Evolutionary conservation across 2,113 vertebrate genomes (phyloP), one percentile per base, ranked within the genome.

Genomic region (Pterocles gutturalis): DNA sequence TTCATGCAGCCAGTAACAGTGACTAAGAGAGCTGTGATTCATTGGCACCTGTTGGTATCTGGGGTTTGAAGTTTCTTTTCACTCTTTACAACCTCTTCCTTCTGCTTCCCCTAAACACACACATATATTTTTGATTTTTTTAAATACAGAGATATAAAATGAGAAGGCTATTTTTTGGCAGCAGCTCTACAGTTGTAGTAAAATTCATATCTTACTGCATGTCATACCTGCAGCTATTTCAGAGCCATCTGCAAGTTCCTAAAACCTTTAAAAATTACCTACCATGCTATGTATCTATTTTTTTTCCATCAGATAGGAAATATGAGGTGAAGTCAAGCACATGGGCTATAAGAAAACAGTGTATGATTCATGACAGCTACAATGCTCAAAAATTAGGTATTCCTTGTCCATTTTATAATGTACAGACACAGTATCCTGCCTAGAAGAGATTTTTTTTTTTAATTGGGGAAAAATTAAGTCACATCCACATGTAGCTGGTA

Each of bases 1-100:
- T 97, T 95, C 73, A 84, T 53, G 58, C 83, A 85, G 83, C 36
- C 86, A 91, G 70, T 64, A 72, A 33, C 11, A 46, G 86, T 93
- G 84, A 96, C 93, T 96, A 95, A 91, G 80, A 89, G 53, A 93
- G 54, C 86, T 87, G 80, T 92, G 91, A 96, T 95, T 97, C 96
- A 96, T 31, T 94, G 71, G 58, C 88, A 96, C 81, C 80, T 93
- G 65, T 87, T 80, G 73, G 36, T 41, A 38, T 29, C 38, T 5
- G 3, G 34, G 58, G 60, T 66, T 83, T 84, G 43, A 80, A 61
- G 62, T 62, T 89, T 89, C 64, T 90, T 82, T 88, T 70, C 79
- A 38, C 13, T 89, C 91, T 92, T 90, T 83, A 83, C 51, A 82
- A 36, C 25, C 33, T 80, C 61, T 86, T 93, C 66, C 72, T 84